Percentiles rank a stretch among this genome's conserved stretches.
These are phyloP conservation scores for Acromyrmex charruanus DNA, from an alignment of 1,140 invertebrate species.

Conservation along the genomic window DNA sequence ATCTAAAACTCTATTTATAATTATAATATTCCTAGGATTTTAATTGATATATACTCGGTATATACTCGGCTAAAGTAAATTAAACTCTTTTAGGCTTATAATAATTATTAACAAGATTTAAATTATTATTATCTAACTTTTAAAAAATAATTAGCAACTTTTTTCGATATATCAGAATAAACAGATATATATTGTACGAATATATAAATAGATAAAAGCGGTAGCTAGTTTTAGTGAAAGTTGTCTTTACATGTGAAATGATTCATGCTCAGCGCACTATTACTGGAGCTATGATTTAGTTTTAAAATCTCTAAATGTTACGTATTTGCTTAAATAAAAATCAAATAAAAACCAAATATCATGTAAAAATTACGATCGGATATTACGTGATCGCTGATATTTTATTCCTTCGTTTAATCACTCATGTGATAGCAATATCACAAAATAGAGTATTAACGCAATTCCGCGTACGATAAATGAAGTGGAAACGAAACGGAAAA, in stretches of 20 bases:
- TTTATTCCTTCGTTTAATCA: slow-evolving; percentile 14
- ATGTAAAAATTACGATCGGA: not conserved
- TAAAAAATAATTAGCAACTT: not conserved
- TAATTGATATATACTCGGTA: not conserved
- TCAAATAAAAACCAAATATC: not conserved
- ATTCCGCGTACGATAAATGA: slow-evolving; percentile 7
- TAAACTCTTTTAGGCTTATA: not conserved
- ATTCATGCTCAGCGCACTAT: slow-evolving; percentile 7
- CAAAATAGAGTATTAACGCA: not conserved
- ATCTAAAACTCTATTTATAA: not conserved
- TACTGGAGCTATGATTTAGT: not conserved
- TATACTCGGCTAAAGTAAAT: not conserved
- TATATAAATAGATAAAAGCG: slow-evolving; percentile 22
- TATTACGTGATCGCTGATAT: slow-evolving; percentile 4
- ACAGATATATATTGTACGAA: not conserved
- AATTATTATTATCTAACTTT: not conserved
- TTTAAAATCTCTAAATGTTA: not conserved
- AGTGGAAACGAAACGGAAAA: slow-evolving; percentile 35
- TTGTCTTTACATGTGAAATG: slow-evolving; percentile 29
- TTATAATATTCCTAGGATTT: not conserved
- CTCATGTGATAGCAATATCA: not conserved
- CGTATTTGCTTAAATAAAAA: slow-evolving; percentile 16
- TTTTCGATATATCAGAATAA: not conserved
- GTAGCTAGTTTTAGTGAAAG: slow-evolving; percentile 16
- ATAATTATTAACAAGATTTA: slow-evolving; percentile 12